Percentiles rank a stretch among this genome's conserved stretches.
Conservation (phyloP, 2,888 invertebrate genomes). For the Sesia apiformis region DNA sequence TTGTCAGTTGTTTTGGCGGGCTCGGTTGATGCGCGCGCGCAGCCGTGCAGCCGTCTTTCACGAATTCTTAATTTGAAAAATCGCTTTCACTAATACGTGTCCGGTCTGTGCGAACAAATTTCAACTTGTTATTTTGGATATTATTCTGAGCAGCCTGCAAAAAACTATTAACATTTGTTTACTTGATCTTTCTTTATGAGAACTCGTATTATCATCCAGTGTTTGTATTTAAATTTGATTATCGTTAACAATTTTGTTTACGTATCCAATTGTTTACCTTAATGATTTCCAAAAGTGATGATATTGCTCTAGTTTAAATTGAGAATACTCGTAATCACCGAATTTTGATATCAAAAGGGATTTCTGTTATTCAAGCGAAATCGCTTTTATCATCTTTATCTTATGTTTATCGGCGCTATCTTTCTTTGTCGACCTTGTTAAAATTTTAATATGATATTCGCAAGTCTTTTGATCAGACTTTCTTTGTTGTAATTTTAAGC, state of each 20-base stretch:
- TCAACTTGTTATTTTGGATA: slow-evolving; percentile 1
- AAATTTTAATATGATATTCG: not conserved
- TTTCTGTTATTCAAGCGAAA: not conserved
- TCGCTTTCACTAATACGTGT: slow-evolving; percentile 10
- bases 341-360: not conserved
- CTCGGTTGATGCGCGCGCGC: slow-evolving; percentile 44
- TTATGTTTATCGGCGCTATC: slow-evolving; percentile 5
- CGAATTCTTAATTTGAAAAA: slow-evolving; percentile 14
- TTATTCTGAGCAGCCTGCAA: not conserved
- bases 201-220: not conserved
- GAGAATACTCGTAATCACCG: slow-evolving; percentile 10
- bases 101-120: not conserved
- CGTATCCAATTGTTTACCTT: slow-evolving; percentile 1
- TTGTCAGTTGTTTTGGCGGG: slow-evolving; percentile 65
- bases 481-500: too few species aligned
- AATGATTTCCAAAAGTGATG: slow-evolving; percentile 23
- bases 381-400: slow-evolving; percentile 22
- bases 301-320: slow-evolving; percentile 19
- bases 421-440: slow-evolving; percentile 29
- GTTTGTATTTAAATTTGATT: not conserved
- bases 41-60: slow-evolving; percentile 17
- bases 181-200: not conserved
- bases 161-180: slow-evolving; percentile 1
- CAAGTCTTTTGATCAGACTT: too few species aligned
- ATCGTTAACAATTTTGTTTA: not conserved